These are phyloP conservation scores for Drosophila azteca DNA, from an alignment of 1,140 invertebrate genomes.

Conservation along the genomic window DNA sequence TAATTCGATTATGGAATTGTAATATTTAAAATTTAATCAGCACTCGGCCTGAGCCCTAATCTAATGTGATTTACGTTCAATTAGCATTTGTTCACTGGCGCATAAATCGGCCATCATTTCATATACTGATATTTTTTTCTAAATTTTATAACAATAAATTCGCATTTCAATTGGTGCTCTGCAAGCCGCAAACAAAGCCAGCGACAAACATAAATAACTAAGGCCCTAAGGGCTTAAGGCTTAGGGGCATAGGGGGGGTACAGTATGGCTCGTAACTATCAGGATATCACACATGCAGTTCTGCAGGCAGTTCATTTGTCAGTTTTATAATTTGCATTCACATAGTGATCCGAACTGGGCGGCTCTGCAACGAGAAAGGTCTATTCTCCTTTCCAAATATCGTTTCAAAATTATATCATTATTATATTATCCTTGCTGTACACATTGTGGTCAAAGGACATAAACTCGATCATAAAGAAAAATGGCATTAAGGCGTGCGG, in stretches of 20 bases:
- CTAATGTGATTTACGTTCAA: constrained; percentile 41
- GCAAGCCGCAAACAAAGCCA: background rate
- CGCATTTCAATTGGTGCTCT: too few species aligned
- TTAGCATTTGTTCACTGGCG: constrained; percentile 17
- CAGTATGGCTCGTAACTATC: too few species aligned
- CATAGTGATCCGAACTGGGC: too few species aligned
- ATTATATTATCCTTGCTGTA: too few species aligned
- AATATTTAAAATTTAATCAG: constrained; percentile 9
- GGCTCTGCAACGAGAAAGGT: too few species aligned
- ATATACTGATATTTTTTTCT: constrained; percentile 5
- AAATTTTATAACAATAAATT: constrained; percentile 15
- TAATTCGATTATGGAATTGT: too few species aligned
- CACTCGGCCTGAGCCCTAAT: background rate
- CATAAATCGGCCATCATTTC: constrained; percentile 19
- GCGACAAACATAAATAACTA: constrained; percentile 8
- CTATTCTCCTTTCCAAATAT: too few species aligned
- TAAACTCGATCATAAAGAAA: constrained; percentile 15
- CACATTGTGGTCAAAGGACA: too few species aligned
- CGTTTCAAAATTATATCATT: too few species aligned
- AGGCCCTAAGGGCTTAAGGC: background rate
- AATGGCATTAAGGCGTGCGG: background rate
- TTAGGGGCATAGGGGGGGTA: background rate
- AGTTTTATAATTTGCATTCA: too few species aligned
- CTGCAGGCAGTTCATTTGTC: too few species aligned
- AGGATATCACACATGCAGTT: too few species aligned